These are phyloP conservation scores for Lycocerus yunnanus DNA, from an alignment of 2,888 invertebrate species.

Conservation along the genomic window DNA sequence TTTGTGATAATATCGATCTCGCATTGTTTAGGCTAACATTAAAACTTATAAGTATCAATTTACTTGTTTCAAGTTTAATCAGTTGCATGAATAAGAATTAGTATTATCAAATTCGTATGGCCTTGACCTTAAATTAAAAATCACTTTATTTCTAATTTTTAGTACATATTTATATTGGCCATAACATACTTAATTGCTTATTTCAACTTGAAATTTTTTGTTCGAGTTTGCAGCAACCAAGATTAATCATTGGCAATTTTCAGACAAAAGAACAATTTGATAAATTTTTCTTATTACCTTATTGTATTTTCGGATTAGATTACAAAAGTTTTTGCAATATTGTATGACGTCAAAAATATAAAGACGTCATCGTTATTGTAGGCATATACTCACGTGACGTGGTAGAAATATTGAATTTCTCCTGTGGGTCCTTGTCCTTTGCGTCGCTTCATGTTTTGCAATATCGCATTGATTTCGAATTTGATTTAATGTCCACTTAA, in stretches of 20 bases:
- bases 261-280: neutral
- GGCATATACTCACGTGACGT: slow-evolving; percentile 29
- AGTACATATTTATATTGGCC: too few relatives aligned
- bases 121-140: neutral
- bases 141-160: too few relatives aligned
- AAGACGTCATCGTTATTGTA: slow-evolving; percentile 34
- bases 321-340: neutral
- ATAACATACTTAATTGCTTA: too few relatives aligned
- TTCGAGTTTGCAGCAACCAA: neutral
- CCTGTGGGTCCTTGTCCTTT: slow-evolving; percentile 34
- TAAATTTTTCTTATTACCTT: neutral
- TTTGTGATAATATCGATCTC: neutral
- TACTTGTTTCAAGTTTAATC: neutral
- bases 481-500: neutral
- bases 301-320: neutral
- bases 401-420: slow-evolving; percentile 35
- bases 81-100: neutral
- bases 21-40: neutral
- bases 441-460: neutral
- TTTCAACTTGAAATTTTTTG: too few relatives aligned
- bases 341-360: slow-evolving; percentile 12
- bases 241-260: neutral
- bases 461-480: neutral
- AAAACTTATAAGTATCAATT: neutral
- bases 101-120: neutral